phyloP scores from a whole-genome alignment of 1,140 invertebrate genomes.

The Eriocheir sinensis region DNA sequence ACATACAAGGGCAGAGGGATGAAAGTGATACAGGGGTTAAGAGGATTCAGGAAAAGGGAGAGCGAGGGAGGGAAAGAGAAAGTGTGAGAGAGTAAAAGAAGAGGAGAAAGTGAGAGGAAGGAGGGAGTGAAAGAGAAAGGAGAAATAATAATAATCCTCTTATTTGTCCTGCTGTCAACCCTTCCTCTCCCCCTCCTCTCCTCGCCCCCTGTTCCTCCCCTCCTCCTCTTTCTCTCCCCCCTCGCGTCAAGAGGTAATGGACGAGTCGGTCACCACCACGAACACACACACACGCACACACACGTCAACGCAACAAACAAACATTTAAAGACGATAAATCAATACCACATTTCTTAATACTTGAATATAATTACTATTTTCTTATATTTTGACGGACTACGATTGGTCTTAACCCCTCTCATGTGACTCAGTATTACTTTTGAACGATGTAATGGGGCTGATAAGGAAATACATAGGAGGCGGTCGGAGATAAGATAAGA shows the following conservation, averaged over 20 bases:
- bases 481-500: too few relatives aligned
- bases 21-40: not conserved
- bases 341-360: too few relatives aligned
- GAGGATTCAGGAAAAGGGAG: not conserved
- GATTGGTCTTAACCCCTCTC: too few relatives aligned
- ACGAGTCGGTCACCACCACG: not conserved
- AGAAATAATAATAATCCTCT: not conserved
- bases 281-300: too few relatives aligned
- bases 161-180: not conserved
- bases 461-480: too few relatives aligned
- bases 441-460: too few relatives aligned
- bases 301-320: too few relatives aligned
- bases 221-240: not conserved
- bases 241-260: too few relatives aligned
- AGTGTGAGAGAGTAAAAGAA: constrained; percentile 1
- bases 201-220: not conserved
- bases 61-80: not conserved
- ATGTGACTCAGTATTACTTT: too few relatives aligned
- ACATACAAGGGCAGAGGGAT: not conserved
- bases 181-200: not conserved
- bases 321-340: too few relatives aligned
- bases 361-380: too few relatives aligned
- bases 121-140: constrained; percentile 51
- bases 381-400: too few relatives aligned
- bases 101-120: not conserved